Evolutionary conservation across 2,113 vertebrate genomes (phyloP), one percentile per base, ranked within the genome.

Genomic region (Erpornis zantholeuca): DNA sequence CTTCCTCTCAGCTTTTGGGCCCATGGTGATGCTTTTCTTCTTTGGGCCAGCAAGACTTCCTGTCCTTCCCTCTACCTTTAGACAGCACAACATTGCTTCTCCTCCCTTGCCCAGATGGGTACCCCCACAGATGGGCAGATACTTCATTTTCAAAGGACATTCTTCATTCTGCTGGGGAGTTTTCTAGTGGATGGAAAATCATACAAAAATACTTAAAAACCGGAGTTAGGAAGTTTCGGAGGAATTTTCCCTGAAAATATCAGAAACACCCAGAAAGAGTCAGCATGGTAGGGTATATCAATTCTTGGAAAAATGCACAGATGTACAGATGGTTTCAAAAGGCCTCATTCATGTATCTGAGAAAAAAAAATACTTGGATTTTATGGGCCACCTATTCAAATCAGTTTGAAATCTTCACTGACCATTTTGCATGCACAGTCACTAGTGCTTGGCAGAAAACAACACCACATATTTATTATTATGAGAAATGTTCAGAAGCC

Each of bases 391-490:
- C 90, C 82, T 97, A 85, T 82, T 90, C 81, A 92, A 86, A 95
- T 90, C 68, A 52, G 35, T 70, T 93, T 83, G 66, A 91, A 94
- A 83, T 94, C 35, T 78, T 94, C 72, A 81, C 75, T 96, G 93
- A 88, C 93, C 93, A 52, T 96, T 95, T 93, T 96, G 71, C 75
- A 80, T 90, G 59, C 59, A 82, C 59, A 91, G 79, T 91, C 78
- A 88, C 70, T 94, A 47, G 54, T 88, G 59, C 90, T 93, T 96
- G 92, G 79, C 84, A 96, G 87, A 92, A 94, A 95, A 78, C 79
- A 84, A 0, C 19, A 56, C 76, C 89, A 76, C 86, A 38, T 88
- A 94, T 92, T 94, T 95, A 94, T 93, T 94, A 94, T 94, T 88
- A 72, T 38, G 44, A 88, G 47, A 94, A 88, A 70, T 83, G 72